These are phyloP conservation scores for Galbula dea DNA, from an alignment of 2,113 vertebrate species.

Conservation along the genomic window DNA sequence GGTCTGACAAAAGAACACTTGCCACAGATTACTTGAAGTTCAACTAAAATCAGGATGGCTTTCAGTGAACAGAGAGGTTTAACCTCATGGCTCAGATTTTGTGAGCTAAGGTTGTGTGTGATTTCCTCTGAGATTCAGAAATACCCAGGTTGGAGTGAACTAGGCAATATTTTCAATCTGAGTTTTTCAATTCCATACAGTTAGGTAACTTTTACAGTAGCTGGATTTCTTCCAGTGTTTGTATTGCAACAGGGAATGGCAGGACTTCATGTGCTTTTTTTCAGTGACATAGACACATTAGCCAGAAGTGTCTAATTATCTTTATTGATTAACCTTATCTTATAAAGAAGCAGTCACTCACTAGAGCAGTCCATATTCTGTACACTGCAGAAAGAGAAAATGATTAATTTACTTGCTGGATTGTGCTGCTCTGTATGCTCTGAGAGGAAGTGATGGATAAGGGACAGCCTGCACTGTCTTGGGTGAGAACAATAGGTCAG, in stretches of 20 bases:
- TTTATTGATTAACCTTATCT: constrained; percentile 63
- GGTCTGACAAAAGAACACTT: background rate
- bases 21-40: background rate
- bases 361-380: constrained; percentile 29
- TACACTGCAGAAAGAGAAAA: constrained; percentile 17
- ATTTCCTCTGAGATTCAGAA: background rate
- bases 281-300: constrained; percentile 21
- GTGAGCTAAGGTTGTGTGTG: background rate
- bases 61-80: background rate
- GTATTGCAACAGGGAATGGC: background rate
- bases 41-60: background rate
- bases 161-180: background rate
- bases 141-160: background rate
- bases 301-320: constrained; percentile 51
- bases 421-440: constrained; percentile 14
- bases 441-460: background rate
- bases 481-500: constrained; percentile 48
- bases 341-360: constrained; percentile 42
- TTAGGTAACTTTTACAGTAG: background rate
- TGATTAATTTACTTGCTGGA: constrained; percentile 50
- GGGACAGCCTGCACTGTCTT: constrained; percentile 5
- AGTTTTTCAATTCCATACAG: background rate
- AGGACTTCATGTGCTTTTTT: background rate
- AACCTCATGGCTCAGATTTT: background rate
- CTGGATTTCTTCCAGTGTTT: constrained; percentile 1